Base-by-base conservation (phyloP, 2,113 vertebrate species). In the Todiramphus saurophagus region DNA sequence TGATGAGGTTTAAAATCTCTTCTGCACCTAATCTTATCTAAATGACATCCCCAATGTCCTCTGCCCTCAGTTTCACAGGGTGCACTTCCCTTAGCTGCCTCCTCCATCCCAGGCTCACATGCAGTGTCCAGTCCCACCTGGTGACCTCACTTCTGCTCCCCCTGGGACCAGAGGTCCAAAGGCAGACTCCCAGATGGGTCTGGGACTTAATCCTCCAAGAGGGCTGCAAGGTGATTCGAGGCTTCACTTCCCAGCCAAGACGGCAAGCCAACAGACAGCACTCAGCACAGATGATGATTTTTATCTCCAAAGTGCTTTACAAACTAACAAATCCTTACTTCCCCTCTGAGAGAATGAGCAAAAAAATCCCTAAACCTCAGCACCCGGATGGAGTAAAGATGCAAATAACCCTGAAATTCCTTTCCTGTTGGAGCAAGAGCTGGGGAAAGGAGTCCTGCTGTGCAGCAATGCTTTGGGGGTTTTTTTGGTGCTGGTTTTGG, bases 241-340 rank as follows among this genome's bases (percentile, higher is more conserved):
- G 59, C 75, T 91, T 89, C 35, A 8, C n/a, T 67, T 92, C 68
- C 21, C 30, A 84, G 73, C 30, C 75, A 91, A 94, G 30, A 30
- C 6, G 2, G 3, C n/a, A 39, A 87, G 79, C 66, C 55, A 82
- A 75, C 11, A 76, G 53, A 72, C 75, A 88, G 63, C n/a, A 50
- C 55, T 76, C n/a, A 15, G 62, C 3, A 2, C 16, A 91, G 60
- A 70, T 37, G 73, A 73, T 2, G 7, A 79, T 84, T 87, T 87
- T 93, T 76, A 91, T 87, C 87, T 94, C 84, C 75, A n/a, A 96
- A 93, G 78, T 62, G 44, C 75, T 93, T 93, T 94, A 82, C 73
- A 68, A 89, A 89, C 64, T 69, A 87, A 89, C 35, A 93, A 68
- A 87, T 72, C 74, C 74, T 67, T 48, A 64, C 39, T 91, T 75